Evolutionary conservation across 2,888 invertebrate genomes (phyloP).

Genomic region (Bombylius discolor): DNA sequence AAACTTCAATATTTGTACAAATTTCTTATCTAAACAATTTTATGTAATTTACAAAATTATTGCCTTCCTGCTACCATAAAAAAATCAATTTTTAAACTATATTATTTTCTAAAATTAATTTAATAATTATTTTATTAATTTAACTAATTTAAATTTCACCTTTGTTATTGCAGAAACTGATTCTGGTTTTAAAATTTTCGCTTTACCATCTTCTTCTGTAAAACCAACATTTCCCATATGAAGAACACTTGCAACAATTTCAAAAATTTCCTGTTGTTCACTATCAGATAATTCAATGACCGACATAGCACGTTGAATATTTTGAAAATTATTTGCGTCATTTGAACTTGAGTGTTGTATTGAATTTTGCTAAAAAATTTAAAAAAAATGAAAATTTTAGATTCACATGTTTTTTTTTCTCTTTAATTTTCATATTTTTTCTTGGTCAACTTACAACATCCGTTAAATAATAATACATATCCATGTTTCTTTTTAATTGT

Average conservation of each 20-base stretch:
- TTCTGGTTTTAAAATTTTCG: conserved; percentile 54
- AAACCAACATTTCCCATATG: conserved; percentile 82
- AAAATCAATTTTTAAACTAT: background rate
- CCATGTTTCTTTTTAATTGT: conserved; percentile 52
- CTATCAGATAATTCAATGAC: conserved; percentile 59
- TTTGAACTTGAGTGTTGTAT: conserved; percentile 29
- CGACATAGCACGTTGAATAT: conserved; percentile 59
- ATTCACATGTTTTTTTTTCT: background rate
- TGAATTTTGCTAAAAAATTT: background rate
- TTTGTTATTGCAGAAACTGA: conserved; percentile 50
- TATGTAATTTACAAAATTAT: too few species aligned
- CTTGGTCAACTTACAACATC: conserved; percentile 48
- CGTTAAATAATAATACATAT: conserved; percentile 63
- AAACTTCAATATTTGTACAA: too few species aligned
- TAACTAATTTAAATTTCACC: conserved; percentile 36
- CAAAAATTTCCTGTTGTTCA: conserved; percentile 64
- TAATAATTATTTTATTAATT: background rate
- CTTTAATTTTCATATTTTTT: background rate
- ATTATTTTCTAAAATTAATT: background rate
- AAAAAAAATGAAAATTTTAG: background rate
- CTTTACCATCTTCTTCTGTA: conserved; percentile 55
- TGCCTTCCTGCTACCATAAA: too few species aligned
- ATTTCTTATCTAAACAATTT: too few species aligned
- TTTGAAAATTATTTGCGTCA: conserved; percentile 56
- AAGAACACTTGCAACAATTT: conserved; percentile 70